A percentile compares a stretch with the other conserved stretches of the same genome.
Conservation (phyloP, 37 sponge, comb jelly and placozoan species). For the Mnemiopsis leidyi region DNA sequence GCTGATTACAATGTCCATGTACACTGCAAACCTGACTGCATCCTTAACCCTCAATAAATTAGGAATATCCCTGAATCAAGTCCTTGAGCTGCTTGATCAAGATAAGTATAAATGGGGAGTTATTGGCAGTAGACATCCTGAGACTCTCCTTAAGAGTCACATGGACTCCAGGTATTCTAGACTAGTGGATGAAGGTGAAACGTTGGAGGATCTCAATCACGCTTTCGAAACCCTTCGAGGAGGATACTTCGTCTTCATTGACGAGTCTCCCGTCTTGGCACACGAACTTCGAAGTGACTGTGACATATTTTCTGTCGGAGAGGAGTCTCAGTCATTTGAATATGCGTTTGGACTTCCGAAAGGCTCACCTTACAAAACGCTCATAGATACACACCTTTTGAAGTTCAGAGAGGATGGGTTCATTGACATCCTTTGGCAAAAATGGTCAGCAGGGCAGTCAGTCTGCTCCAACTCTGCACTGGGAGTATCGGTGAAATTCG, state of each 20-base stretch:
- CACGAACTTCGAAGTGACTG: neutral
- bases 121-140: neutral
- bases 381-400: neutral
- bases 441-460: neutral
- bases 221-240: neutral
- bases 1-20: neutral
- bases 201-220: neutral
- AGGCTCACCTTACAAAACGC: neutral
- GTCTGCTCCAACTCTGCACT: neutral
- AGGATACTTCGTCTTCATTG: neutral
- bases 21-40: neutral
- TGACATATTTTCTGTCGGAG: neutral
- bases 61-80: neutral
- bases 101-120: constrained; percentile 10
- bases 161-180: neutral
- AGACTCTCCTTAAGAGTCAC: neutral
- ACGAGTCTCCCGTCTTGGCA: neutral
- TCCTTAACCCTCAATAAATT: neutral
- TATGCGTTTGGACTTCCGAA: neutral
- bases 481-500: neutral
- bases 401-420: neutral
- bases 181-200: neutral
- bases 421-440: neutral
- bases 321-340: neutral
- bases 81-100: neutral